Conservation (phyloP, 2,888 invertebrate species). For the Cabera pusaria region DNA sequence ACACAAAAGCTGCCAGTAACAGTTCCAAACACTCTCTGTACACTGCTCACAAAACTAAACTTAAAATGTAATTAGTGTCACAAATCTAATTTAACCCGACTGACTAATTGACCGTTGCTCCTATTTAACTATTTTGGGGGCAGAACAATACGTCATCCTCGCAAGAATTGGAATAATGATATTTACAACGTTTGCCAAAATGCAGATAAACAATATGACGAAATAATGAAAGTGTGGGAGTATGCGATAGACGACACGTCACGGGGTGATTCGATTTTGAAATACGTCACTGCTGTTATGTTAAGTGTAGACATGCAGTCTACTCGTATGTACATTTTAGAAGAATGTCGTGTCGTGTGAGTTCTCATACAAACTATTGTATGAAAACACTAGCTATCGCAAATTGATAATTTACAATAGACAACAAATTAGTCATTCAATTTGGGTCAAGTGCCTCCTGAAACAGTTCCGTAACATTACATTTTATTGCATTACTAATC, state of each 20-base stretch:
- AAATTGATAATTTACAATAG: slow-evolving; percentile 12
- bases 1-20: slow-evolving; percentile 2
- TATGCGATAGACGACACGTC: slow-evolving; percentile 32
- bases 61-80: slow-evolving; percentile 22
- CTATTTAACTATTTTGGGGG: slow-evolving; percentile 33
- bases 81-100: slow-evolving; percentile 13
- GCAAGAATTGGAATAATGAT: slow-evolving; percentile 21
- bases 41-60: slow-evolving; percentile 13
- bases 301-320: slow-evolving; percentile 19
- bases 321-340: slow-evolving; percentile 26
- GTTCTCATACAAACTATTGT: slow-evolving; percentile 11
- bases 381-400: slow-evolving; percentile 1
- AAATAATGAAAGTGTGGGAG: slow-evolving; percentile 30
- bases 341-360: slow-evolving; percentile 16
- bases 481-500: slow-evolving; percentile 3
- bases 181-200: slow-evolving; percentile 36
- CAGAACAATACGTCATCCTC: slow-evolving; percentile 26
- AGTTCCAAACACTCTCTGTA: slow-evolving; percentile 8
- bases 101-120: slow-evolving; percentile 24
- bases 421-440: slow-evolving; percentile 18
- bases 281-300: slow-evolving; percentile 8
- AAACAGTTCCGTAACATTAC: no score
- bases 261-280: slow-evolving; percentile 35
- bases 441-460: slow-evolving; percentile 15
- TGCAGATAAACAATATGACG: slow-evolving; percentile 26